Conservation (phyloP, 2,888 invertebrate species). For the Hedychridium roseum region DNA sequence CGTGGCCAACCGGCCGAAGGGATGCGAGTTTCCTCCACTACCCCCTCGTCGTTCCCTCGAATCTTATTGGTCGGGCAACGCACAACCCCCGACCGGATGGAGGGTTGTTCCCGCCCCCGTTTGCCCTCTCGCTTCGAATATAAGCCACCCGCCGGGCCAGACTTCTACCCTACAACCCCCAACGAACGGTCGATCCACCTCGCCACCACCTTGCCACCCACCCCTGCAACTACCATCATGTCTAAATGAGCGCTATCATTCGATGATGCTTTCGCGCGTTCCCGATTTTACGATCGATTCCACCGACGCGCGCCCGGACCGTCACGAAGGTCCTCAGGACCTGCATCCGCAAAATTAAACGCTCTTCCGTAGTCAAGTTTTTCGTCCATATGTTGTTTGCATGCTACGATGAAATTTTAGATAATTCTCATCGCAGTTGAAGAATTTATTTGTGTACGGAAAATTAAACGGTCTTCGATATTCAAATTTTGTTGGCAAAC, state of each 20-base stretch:
- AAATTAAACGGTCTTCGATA: neutral
- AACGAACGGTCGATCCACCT: constrained; percentile 30
- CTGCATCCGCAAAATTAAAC: neutral
- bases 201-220: constrained; percentile 13
- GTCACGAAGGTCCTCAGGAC: neutral
- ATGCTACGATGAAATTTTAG: neutral
- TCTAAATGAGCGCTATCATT: constrained; percentile 51
- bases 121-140: neutral
- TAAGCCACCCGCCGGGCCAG: too few species aligned
- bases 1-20: constrained; percentile 5
- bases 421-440: neutral
- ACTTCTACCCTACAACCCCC: constrained; percentile 26
- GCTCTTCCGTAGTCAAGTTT: neutral
- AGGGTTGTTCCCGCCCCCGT: constrained; percentile 22
- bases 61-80: too few species aligned
- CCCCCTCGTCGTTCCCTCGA: too few species aligned
- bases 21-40: too few species aligned
- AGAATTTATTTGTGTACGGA: neutral
- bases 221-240: constrained; percentile 40
- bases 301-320: constrained; percentile 1
- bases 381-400: neutral
- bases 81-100: neutral
- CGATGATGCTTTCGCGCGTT: constrained; percentile 47
- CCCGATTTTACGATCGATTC: constrained; percentile 48
- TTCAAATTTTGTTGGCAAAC: neutral